Conservation (phyloP, 2,797 vertebrate species). For the Xyrichtys novacula region DNA sequence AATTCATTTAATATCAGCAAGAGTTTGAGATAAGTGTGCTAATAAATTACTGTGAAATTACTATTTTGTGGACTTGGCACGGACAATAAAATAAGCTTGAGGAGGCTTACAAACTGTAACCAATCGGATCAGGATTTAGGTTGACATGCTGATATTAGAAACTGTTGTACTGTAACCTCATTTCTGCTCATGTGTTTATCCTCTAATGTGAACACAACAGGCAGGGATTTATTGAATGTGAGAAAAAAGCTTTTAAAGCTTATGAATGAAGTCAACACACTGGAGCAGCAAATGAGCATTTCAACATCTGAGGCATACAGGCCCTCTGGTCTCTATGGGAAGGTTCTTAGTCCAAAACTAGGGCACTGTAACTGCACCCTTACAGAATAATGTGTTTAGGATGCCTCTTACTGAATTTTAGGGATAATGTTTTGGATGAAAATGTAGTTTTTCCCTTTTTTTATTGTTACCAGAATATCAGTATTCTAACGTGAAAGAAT, state of each 20-base stretch:
- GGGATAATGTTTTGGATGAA: background rate
- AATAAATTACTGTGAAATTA: background rate
- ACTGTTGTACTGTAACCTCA: background rate
- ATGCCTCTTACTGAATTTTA: background rate
- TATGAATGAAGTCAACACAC: conserved; percentile 44
- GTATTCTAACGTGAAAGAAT: conserved; percentile 1
- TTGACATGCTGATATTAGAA: too few relatives aligned
- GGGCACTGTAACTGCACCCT: background rate
- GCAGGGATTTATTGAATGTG: background rate
- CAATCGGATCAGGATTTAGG: too few relatives aligned
- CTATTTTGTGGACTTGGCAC: too few relatives aligned
- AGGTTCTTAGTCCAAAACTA: background rate
- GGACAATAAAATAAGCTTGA: too few relatives aligned
- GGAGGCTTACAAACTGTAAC: too few relatives aligned
- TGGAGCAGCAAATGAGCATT: background rate
- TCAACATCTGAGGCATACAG: background rate
- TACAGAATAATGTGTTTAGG: background rate
- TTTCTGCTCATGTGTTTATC: conserved; percentile 21
- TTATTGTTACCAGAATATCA: background rate
- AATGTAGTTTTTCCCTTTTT: background rate
- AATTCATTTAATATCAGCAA: background rate
- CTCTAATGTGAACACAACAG: conserved; percentile 16
- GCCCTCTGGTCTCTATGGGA: too few relatives aligned
- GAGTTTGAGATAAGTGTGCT: background rate
- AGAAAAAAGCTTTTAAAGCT: background rate